phyloP scores from a whole-genome alignment of 2,888 invertebrate species.

The Drosophila yooni region DNA sequence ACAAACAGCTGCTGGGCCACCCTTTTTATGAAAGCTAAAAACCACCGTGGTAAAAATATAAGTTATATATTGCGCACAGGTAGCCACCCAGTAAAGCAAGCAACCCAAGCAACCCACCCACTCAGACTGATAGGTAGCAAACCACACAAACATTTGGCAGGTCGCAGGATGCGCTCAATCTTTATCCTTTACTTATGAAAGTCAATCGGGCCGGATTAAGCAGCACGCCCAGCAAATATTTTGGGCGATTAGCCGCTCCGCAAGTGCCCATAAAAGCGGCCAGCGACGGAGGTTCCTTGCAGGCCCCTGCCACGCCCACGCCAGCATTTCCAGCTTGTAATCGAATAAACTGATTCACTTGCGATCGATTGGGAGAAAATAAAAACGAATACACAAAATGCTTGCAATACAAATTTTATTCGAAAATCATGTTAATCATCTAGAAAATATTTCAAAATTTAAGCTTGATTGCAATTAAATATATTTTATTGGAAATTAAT shows the following conservation, averaged over 20 bases:
- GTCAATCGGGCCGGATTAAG: slow-evolving; percentile 79
- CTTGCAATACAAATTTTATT: neutral
- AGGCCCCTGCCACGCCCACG: neutral
- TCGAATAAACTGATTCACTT: neutral
- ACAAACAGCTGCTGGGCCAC: slow-evolving; percentile 8
- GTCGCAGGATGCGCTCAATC: slow-evolving; percentile 28
- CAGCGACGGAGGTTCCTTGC: neutral
- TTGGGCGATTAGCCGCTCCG: slow-evolving; percentile 77
- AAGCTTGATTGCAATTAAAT: neutral
- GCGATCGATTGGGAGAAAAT: neutral
- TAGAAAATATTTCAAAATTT: neutral
- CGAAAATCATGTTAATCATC: neutral
- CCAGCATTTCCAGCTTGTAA: neutral
- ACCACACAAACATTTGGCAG: slow-evolving; percentile 4
- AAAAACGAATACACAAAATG: neutral
- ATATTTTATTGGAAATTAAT: neutral
- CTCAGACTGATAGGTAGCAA: slow-evolving; percentile 39
- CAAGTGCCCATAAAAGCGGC: slow-evolving; percentile 40
- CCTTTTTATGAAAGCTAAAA: slow-evolving; percentile 2
- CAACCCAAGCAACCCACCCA: slow-evolving; percentile 16
- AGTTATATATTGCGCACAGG: neutral
- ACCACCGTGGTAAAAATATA: neutral
- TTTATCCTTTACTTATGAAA: slow-evolving; percentile 78
- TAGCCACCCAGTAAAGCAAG: neutral
- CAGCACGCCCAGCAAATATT: slow-evolving; percentile 78